A percentile compares a stretch with the other conserved stretches of the same genome.
phyloP scores from a whole-genome alignment of 2,113 vertebrate genomes.

The Hyperopisus bebe region DNA sequence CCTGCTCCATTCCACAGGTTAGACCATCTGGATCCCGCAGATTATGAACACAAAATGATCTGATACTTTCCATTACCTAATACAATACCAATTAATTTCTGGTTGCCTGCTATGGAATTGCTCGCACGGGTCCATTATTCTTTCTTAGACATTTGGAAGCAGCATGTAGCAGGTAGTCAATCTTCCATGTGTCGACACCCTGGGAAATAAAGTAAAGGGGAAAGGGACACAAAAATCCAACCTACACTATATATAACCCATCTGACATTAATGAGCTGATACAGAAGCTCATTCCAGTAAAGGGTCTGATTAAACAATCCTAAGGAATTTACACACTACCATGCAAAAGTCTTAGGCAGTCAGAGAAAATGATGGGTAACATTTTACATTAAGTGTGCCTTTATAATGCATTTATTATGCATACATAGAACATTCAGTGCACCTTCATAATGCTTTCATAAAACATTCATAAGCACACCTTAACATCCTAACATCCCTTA shows the following conservation, averaged over 20 bases:
- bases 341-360: neutral
- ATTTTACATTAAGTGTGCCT: no score
- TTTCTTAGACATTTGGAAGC: neutral
- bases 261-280: neutral
- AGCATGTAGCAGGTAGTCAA: neutral
- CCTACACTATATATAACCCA: neutral
- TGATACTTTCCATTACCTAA: constrained; percentile 41
- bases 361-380: neutral
- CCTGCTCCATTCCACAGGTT: neutral
- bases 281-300: neutral
- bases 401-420: no score
- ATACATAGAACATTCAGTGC: no score
- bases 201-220: neutral
- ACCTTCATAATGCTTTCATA: no score
- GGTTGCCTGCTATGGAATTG: constrained; percentile 43
- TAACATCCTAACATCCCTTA: no score
- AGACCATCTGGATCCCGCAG: constrained; percentile 30
- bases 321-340: neutral
- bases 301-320: neutral
- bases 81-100: constrained; percentile 33
- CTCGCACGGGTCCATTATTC: constrained; percentile 39
- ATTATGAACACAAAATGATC: constrained; percentile 41
- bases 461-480: no score
- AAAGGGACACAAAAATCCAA: neutral
- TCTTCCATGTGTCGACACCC: constrained; percentile 11